Evolutionary conservation across 2,797 vertebrate genomes (phyloP).

Genomic region (Hypotaenidia okinawae): DNA sequence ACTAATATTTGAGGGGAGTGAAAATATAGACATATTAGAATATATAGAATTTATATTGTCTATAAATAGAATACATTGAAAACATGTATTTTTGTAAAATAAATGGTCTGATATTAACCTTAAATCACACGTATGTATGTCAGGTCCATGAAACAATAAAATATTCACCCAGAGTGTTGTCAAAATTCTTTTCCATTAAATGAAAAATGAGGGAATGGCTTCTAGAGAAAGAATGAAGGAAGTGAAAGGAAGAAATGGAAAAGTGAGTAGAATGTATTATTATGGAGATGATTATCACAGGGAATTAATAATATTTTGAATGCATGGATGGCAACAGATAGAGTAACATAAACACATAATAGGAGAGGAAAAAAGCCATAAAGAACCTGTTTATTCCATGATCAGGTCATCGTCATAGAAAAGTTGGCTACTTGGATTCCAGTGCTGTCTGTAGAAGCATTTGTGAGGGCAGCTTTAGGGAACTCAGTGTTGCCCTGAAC

Average conservation of each 20-base stretch:
- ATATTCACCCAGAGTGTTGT: neutral
- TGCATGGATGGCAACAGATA: neutral
- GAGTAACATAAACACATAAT: neutral
- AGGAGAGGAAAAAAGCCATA: neutral
- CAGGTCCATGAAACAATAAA: neutral
- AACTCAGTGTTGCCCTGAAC: neutral
- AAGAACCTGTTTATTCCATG: neutral
- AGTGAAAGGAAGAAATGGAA: neutral
- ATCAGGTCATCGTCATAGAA: neutral
- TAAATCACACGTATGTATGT: neutral
- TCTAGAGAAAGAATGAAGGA: neutral
- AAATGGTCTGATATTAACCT: neutral
- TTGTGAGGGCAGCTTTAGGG: neutral
- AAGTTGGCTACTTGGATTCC: neutral
- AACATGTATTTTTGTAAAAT: neutral
- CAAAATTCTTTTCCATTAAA: neutral
- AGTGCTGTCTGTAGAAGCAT: neutral
- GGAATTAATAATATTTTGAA: neutral
- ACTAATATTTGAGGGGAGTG: neutral
- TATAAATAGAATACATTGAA: neutral
- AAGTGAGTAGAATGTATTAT: neutral
- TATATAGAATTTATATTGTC: neutral
- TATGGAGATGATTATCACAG: neutral
- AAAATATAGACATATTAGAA: neutral
- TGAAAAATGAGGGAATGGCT: neutral